Base-by-base conservation (phyloP, 1,140 invertebrate genomes). In the Zophobas morio region DNA sequence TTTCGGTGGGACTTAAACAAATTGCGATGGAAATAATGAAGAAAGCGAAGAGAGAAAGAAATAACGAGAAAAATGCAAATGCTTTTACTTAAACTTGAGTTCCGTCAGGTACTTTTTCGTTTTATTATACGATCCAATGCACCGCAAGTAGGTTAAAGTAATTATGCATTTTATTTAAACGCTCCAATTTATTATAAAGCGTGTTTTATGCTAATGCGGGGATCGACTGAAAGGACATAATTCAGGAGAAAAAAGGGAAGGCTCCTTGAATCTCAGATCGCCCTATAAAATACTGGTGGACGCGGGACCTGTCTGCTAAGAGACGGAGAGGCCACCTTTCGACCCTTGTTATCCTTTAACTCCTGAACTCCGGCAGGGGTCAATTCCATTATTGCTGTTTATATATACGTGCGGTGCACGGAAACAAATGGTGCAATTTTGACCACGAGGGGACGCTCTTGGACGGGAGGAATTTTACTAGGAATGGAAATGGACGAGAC, bases 151-250 rank as follows among this genome's bases (percentile, higher is more conserved):
- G 82, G 82, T 83, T 83, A 83, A 83, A 83, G 81, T 83, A 83
- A 83, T 83, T 83, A 83, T 83, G 82, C 82, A 76, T 83, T 80
- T 83, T 80, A 78, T 82, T 83, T 76, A 81, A 83, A 81, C 78
- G 81, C 78, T 78, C 76, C 82, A 81, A 82, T 79, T 82, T 82
- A 76, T 80, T 79, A 81, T 79, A 80, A 80, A 80, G 78, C 79
- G 80, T 82, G 82, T 82, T 83, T 83, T 82, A 83, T 83, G 82
- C 81, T 81, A 83, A 83, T 83, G 79, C 74, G 53, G 80, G 80
- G 77, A 80, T 77, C 77, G 47, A 78, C 77, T 80, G 80, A 77
- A 79, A 76, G 81, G 75, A 82, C 49, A 82, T 82, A 81, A 80
- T 77, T 80, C 77, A 82, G 76, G 35, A 76, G 70, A 53, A 77